phyloP scores from a whole-genome alignment of 2,888 invertebrate genomes.

The Tiphia femorata region DNA sequence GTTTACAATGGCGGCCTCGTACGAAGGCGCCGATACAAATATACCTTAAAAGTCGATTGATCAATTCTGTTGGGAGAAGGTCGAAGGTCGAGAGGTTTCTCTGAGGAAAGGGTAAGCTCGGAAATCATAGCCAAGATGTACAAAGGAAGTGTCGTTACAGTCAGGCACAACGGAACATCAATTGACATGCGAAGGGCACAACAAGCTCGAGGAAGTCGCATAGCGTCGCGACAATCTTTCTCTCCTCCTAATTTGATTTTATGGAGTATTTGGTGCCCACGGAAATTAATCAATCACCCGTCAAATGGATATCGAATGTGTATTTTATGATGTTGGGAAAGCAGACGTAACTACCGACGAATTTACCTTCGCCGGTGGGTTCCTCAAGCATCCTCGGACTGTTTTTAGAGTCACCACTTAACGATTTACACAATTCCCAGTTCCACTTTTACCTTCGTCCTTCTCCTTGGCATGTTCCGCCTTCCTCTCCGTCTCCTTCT shows the following conservation, averaged over 20 bases:
- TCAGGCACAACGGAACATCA: conserved; percentile 29
- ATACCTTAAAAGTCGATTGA: conserved; percentile 57
- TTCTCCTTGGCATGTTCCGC: not conserved
- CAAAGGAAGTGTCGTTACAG: conserved; percentile 26
- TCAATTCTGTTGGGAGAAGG: conserved; percentile 50
- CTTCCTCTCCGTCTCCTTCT: conserved; percentile 14
- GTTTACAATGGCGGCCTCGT: conserved; percentile 41
- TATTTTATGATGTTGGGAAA: no score
- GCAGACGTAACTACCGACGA: no score
- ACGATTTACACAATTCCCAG: conserved; percentile 20
- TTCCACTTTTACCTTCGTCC: conserved; percentile 11
- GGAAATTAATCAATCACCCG: no score
- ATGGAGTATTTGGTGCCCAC: no score
- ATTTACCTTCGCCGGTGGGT: no score
- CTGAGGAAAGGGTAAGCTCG: conserved; percentile 9
- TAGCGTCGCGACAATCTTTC: no score
- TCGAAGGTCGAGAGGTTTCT: conserved; percentile 25
- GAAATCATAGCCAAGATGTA: conserved; percentile 12
- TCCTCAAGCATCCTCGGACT: not conserved
- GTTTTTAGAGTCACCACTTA: no score
- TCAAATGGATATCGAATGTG: no score
- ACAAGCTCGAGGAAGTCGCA: no score
- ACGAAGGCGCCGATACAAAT: conserved; percentile 50
- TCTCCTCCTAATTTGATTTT: no score
- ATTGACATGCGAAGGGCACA: not conserved